Base-by-base conservation (phyloP, 2,888 invertebrate species). In the Cerceris ruficornis region DNA sequence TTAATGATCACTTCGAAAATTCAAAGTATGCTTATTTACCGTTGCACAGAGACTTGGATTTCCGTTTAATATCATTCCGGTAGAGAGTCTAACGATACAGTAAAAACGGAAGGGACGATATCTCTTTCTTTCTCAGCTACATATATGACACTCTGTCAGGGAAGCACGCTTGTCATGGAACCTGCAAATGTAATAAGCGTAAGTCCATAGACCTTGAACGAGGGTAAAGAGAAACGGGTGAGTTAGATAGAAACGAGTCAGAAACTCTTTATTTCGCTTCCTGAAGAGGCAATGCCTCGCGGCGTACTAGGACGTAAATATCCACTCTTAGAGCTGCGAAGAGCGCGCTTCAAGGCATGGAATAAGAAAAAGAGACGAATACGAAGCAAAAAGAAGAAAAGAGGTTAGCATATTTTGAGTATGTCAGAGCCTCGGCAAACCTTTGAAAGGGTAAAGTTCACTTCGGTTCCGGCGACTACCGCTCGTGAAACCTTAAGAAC, bases 381-480 rank as follows among this genome's bases (percentile, higher is more conserved):
- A 49, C 28, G 7, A 60, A 68, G 49, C 42, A 9, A 15, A 49
- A 15, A 42, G 42, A 60, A 52, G 55, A 7, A 42, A 68, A 46
- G 28, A 50, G 73, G 67, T 68, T 72, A 81, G 67, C 62, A 83
- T 83, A 77, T 85, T 84, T 84, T 77, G 75, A 70, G 75, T 71
- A 79, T 57, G 74, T 71, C 70, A 58, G 68, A 61, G 75, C 72
- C 65, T 75, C 17, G 73, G 66, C 64, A 67, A 66, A 79, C 72
- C 78, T 77, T 77, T 77, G 76, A 77, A 71, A 86, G 68, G 75
- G 73, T 66, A 79, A 69, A 74, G 64, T 75, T 65, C 74, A 50
- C 71, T 71, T 75, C 66, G 71, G 55, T 43, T 62, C 41, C 41
- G 50, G n/a, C 50, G 9, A 2, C 49, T 14, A 52, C 54, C 52